Conservation (phyloP, 2,888 invertebrate genomes). For the Cecidostiba fungosa region DNA sequence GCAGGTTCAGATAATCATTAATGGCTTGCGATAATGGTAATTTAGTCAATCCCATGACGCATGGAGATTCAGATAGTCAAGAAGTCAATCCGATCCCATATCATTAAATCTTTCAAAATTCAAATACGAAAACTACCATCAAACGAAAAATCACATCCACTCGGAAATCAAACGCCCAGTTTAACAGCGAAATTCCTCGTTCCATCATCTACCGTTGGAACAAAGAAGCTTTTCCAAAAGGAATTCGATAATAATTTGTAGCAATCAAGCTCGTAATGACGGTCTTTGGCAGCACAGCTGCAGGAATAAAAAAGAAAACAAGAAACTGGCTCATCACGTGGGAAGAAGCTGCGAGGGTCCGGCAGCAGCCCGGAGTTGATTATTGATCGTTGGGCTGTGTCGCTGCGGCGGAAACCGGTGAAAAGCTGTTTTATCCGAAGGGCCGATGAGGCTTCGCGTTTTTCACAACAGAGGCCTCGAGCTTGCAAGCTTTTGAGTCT, state of each 20-base stretch:
- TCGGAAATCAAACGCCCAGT: neutral
- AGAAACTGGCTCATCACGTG: slow-evolving; percentile 1
- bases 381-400: slow-evolving; percentile 40
- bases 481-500: slow-evolving; percentile 65
- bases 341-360: neutral
- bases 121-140: neutral
- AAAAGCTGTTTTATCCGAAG: slow-evolving; percentile 69
- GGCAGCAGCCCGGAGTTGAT: neutral
- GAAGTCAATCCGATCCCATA: neutral
- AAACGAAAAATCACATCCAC: neutral
- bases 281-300: neutral
- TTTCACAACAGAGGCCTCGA: slow-evolving; percentile 68
- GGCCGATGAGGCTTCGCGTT: slow-evolving; percentile 35
- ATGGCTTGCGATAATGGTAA: neutral
- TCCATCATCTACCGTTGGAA: neutral
- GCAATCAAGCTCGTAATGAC: slow-evolving; percentile 19
- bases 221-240: slow-evolving; percentile 7
- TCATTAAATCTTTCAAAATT: neutral
- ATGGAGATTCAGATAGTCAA: neutral
- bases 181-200: too few relatives aligned
- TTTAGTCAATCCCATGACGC: neutral
- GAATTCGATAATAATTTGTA: slow-evolving; percentile 30
- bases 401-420: neutral
- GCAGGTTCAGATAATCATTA: slow-evolving; percentile 4
- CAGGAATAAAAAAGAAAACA: neutral